Percentiles rank a stretch among this genome's conserved stretches.
Conservation (phyloP, 2,113 vertebrate species). For the Indicator maculatus region DNA sequence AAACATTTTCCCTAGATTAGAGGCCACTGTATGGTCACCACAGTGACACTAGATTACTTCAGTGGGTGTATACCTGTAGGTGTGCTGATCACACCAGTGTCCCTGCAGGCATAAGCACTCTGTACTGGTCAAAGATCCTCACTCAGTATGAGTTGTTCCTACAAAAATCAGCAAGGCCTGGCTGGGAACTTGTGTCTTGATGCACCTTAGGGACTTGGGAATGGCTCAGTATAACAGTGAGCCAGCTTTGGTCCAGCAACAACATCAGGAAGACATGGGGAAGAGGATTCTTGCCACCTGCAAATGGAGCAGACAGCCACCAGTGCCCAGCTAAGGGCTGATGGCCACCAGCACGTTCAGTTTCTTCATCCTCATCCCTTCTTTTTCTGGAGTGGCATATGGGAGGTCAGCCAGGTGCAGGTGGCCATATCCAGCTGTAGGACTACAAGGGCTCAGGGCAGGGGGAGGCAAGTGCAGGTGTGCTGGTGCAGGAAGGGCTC, state of each 20-base stretch:
- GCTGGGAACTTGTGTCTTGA: background rate
- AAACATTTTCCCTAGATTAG: background rate
- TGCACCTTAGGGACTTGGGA: background rate
- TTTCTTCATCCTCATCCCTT: constrained; percentile 23
- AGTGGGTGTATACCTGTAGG: background rate
- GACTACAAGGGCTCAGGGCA: background rate
- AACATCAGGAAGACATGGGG: constrained; percentile 36
- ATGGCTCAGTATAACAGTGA: constrained; percentile 16
- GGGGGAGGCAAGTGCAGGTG: background rate
- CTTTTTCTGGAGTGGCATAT: background rate
- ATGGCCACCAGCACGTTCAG: background rate
- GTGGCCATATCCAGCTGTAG: background rate
- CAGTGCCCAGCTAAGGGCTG: background rate
- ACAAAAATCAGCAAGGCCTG: background rate
- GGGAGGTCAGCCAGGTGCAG: background rate
- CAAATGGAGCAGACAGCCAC: background rate
- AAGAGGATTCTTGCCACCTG: constrained; percentile 31
- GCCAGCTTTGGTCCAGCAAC: constrained; percentile 63
- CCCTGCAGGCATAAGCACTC: background rate
- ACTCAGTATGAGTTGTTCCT: background rate
- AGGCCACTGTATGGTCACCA: background rate
- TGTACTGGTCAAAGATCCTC: background rate
- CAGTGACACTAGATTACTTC: background rate
- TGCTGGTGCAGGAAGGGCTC: constrained; percentile 12
- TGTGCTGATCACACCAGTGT: background rate